phyloP scores from a whole-genome alignment of 2,888 invertebrate species.

The Notodonta ziczac region DNA sequence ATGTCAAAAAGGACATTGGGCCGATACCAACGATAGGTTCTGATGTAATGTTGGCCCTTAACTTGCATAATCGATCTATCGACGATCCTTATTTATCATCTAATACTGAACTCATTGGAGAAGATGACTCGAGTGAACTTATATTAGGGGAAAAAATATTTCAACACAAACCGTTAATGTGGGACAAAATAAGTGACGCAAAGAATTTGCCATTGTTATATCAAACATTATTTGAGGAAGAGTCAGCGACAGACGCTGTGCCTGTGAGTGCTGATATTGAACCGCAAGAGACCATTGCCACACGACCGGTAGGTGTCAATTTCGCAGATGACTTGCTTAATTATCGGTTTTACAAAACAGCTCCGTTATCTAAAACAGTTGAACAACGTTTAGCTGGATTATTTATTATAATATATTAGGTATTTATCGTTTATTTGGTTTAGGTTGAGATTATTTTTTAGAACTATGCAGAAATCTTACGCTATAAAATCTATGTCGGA shows the following conservation, averaged over 20 bases:
- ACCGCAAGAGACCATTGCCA: neutral
- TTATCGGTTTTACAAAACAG: too few relatives aligned
- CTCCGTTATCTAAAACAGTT: too few relatives aligned
- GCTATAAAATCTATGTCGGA: too few relatives aligned
- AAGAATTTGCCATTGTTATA: conserved; percentile 43
- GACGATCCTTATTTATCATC: conserved; percentile 31
- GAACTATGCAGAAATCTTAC: too few relatives aligned
- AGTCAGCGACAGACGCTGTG: neutral
- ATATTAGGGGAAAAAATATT: conserved; percentile 59
- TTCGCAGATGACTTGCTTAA: too few relatives aligned
- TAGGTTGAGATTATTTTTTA: too few relatives aligned
- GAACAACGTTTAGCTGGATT: too few relatives aligned
- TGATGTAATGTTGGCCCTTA: conserved; percentile 5
- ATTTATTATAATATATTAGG: too few relatives aligned
- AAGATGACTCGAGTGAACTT: conserved; percentile 38
- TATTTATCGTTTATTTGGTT: too few relatives aligned
- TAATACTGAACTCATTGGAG: conserved; percentile 31
- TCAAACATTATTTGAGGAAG: conserved; percentile 37
- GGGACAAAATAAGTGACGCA: conserved; percentile 27
- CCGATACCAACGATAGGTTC: neutral
- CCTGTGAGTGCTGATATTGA: neutral
- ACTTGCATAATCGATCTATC: neutral
- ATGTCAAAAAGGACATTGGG: conserved; percentile 12
- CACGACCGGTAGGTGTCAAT: neutral
- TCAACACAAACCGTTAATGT: conserved; percentile 41